Conservation (phyloP, 2,888 invertebrate genomes). For the Folsomia manolachei region DNA sequence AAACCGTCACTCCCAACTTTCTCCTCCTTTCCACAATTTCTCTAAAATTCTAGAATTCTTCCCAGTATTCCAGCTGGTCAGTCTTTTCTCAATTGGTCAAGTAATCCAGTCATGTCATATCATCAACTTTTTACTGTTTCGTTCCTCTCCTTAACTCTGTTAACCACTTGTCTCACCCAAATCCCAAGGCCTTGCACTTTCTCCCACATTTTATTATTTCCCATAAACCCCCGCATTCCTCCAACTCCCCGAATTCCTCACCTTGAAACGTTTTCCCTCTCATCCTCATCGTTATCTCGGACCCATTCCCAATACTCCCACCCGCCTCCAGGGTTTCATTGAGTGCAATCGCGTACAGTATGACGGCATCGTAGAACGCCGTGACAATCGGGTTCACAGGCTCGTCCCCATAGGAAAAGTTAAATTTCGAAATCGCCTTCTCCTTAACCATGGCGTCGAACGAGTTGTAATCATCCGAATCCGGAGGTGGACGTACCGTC, state of each 20-base stretch:
- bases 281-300: slow-evolving; percentile 78
- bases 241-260: slow-evolving; percentile 56
- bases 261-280: slow-evolving; percentile 83
- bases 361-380: slow-evolving; percentile 93
- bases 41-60: no score
- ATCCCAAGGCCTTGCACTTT: no score
- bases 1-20: no score
- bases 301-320: slow-evolving; percentile 68
- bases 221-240: no score
- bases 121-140: no score
- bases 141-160: no score
- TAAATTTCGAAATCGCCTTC: slow-evolving; percentile 52
- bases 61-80: no score
- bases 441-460: slow-evolving; percentile 69
- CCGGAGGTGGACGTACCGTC: slow-evolving; percentile 72
- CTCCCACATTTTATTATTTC: no score
- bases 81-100: no score
- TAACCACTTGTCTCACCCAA: no score
- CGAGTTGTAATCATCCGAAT: slow-evolving; percentile 69
- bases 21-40: no score
- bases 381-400: slow-evolving; percentile 89
- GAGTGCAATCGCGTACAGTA: slow-evolving; percentile 86
- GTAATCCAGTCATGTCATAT: no score
- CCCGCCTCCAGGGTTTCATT: slow-evolving; percentile 72
- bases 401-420: slow-evolving; percentile 60